Conservation (phyloP, 2,888 invertebrate species). For the Selenia dentaria region DNA sequence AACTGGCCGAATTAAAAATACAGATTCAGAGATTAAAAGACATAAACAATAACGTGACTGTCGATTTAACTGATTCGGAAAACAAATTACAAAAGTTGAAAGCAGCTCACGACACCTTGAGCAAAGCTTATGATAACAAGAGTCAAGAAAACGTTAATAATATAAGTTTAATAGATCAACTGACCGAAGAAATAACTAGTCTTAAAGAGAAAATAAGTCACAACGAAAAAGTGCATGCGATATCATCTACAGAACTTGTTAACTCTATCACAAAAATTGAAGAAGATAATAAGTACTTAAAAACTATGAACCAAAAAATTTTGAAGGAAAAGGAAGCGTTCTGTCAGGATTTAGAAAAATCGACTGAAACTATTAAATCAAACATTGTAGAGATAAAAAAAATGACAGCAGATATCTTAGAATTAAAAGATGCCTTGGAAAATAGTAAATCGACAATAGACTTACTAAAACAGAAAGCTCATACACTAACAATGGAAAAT, state of each 20-base stretch:
- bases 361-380: conserved; percentile 54
- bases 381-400: conserved; percentile 61
- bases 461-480: conserved; percentile 58
- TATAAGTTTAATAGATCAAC: conserved; percentile 40
- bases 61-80: conserved; percentile 44
- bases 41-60: conserved; percentile 37
- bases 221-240: conserved; percentile 48
- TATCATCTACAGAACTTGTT: conserved; percentile 42
- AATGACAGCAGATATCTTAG: conserved; percentile 62
- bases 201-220: conserved; percentile 44
- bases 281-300: conserved; percentile 51
- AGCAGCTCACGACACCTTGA: conserved; percentile 47
- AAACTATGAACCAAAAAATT: conserved; percentile 55
- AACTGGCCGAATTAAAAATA: conserved; percentile 41
- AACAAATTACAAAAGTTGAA: conserved; percentile 41
- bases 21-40: conserved; percentile 42
- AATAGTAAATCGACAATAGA: conserved; percentile 58
- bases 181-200: conserved; percentile 51
- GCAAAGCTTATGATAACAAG: conserved; percentile 46
- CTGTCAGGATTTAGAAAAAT: conserved; percentile 59
- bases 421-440: conserved; percentile 60
- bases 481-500: conserved; percentile 59
- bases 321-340: conserved; percentile 58
- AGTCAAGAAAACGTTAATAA: conserved; percentile 52
- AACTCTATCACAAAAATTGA: conserved; percentile 43